Evolutionary conservation across 2,797 vertebrate genomes (phyloP).

Genomic region (Cossypha polioptera): DNA sequence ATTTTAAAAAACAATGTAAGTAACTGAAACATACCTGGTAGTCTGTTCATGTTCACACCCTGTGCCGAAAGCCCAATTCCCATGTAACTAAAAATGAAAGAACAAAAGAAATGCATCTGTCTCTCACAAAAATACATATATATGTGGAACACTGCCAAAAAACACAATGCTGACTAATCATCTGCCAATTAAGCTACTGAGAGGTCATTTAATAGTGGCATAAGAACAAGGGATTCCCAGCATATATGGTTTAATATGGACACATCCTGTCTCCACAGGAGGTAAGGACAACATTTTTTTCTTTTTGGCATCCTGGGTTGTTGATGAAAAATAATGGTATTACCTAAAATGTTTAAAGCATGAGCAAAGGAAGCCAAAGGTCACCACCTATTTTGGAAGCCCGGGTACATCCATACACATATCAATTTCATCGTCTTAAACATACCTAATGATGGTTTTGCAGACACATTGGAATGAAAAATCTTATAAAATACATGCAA

Average conservation of each 20-base stretch:
- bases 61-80: conserved; percentile 98
- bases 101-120: conserved; percentile 3
- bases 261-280: neutral
- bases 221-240: neutral
- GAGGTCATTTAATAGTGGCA: neutral
- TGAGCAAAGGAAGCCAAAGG: neutral
- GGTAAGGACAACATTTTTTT: neutral
- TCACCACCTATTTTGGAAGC: neutral
- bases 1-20: neutral
- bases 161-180: neutral
- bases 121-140: neutral
- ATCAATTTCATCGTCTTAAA: neutral
- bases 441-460: neutral
- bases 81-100: conserved; percentile 87
- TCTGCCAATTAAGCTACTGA: neutral
- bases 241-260: neutral
- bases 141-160: neutral
- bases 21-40: conserved; percentile 85
- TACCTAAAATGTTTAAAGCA: neutral
- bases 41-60: conserved; percentile 99
- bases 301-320: neutral
- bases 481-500: neutral
- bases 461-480: neutral
- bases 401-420: neutral
- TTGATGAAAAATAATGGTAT: neutral